These are phyloP conservation scores for Champsocephalus gunnari DNA, from an alignment of 2,797 vertebrate genomes.

Conservation along the genomic window DNA sequence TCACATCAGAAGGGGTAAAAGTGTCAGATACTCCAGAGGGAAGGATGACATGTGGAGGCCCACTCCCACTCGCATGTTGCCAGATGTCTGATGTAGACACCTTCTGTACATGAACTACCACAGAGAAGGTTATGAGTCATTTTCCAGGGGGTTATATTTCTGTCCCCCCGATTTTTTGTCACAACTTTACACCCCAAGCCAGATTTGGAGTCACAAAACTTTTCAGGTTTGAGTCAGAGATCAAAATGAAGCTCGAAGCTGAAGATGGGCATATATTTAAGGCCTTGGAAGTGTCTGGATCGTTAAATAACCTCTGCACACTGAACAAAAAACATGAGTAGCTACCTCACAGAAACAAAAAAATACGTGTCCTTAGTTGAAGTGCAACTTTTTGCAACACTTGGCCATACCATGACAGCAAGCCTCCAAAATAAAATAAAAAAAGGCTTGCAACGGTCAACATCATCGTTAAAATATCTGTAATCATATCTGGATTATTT, in stretches of 20 bases:
- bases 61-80: conserved; percentile 28
- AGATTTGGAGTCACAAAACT: no score
- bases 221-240: no score
- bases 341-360: neutral
- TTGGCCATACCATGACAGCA: conserved; percentile 17
- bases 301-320: neutral
- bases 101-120: no score
- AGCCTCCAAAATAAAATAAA: conserved; percentile 21
- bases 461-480: conserved; percentile 23
- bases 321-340: conserved; percentile 2
- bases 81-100: conserved; percentile 28
- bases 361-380: conserved; percentile 24
- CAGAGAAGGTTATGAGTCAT: no score
- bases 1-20: conserved; percentile 48
- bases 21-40: conserved; percentile 22
- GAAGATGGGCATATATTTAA: no score
- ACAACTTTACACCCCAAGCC: no score
- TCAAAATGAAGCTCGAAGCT: no score
- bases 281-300: no score
- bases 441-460: conserved; percentile 20
- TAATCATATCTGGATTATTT: conserved; percentile 52
- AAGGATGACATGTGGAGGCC: conserved; percentile 37
- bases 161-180: no score
- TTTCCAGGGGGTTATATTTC: no score
- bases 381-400: conserved; percentile 26